Evolutionary conservation across 2,888 invertebrate genomes (phyloP).

Genomic region (Sialis lutaria): DNA sequence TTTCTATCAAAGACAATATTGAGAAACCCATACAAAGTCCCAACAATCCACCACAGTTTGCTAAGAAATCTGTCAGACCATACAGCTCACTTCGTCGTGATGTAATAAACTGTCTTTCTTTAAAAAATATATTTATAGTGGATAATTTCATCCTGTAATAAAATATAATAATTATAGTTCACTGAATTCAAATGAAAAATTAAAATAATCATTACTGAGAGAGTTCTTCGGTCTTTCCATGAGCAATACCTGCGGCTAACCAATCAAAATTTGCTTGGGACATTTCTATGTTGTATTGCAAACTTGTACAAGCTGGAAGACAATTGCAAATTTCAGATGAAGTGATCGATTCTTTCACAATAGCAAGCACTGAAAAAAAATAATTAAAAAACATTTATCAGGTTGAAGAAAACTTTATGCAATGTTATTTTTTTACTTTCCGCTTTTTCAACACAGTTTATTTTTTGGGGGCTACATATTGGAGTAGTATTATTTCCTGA

Average conservation of each 20-base stretch:
- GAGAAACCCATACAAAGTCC: slow-evolving; percentile 28
- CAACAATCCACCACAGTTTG: slow-evolving; percentile 49
- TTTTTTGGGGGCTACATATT: slow-evolving; percentile 23
- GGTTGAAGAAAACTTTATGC: too few relatives aligned
- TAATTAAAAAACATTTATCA: too few relatives aligned
- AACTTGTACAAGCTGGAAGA: slow-evolving; percentile 15
- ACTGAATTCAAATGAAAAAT: too few relatives aligned
- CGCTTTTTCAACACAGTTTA: slow-evolving; percentile 22
- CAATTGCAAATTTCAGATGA: slow-evolving; percentile 12
- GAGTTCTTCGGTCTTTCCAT: too few relatives aligned
- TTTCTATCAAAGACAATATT: slow-evolving; percentile 28
- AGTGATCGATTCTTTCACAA: too few relatives aligned
- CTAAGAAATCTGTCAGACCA: slow-evolving; percentile 38
- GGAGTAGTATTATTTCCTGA: slow-evolving; percentile 19
- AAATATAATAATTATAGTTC: background rate
- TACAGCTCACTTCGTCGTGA: slow-evolving; percentile 14
- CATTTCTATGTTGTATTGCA: slow-evolving; percentile 15
- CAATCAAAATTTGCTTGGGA: slow-evolving; percentile 12
- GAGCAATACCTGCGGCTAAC: too few relatives aligned
- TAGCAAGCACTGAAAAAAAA: too few relatives aligned
- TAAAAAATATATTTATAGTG: slow-evolving; percentile 13
- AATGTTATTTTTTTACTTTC: slow-evolving; percentile 15
- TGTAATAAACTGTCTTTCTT: slow-evolving; percentile 14
- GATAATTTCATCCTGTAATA: slow-evolving; percentile 10
- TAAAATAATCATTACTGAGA: too few relatives aligned